phyloP scores from a whole-genome alignment of 2,113 vertebrate species.

The Odocoileus hemionus region DNA sequence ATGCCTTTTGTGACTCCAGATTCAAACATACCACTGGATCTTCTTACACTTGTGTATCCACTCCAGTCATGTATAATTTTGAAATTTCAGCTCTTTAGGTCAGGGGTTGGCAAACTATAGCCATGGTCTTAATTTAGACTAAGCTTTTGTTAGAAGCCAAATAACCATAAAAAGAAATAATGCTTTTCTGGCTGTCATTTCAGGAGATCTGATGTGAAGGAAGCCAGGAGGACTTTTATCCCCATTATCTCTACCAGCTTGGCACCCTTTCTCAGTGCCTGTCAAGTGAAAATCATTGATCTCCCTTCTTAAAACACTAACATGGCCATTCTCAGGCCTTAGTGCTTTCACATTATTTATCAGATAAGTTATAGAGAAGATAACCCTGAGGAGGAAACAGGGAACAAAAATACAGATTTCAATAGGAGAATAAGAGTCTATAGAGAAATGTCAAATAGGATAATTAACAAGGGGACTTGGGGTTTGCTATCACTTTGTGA shows the following conservation, averaged over 20 bases:
- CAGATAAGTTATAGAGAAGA: neutral
- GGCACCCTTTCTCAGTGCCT: neutral
- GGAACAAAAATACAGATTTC: neutral
- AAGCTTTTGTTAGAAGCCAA: neutral
- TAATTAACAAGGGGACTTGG: neutral
- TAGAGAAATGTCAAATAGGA: neutral
- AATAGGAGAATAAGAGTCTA: neutral
- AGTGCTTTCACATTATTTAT: neutral
- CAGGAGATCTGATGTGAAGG: neutral
- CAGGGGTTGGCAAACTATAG: neutral
- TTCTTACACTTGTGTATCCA: slow-evolving; percentile 92
- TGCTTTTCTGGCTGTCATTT: neutral
- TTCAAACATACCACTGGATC: slow-evolving; percentile 82
- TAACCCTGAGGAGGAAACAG: neutral
- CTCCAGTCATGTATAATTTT: slow-evolving; percentile 1
- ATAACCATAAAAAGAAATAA: neutral
- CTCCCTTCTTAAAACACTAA: neutral
- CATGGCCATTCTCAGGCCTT: neutral
- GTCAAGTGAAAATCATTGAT: neutral
- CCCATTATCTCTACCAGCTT: neutral
- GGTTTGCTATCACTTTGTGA: neutral
- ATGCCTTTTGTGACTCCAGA: slow-evolving; percentile 80
- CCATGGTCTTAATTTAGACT: neutral
- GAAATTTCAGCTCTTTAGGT: slow-evolving; percentile 13
- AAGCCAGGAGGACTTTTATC: neutral